Evolutionary conservation across 1,140 invertebrate species (phyloP).

Genomic region (Caenorhabditis tropicalis): DNA sequence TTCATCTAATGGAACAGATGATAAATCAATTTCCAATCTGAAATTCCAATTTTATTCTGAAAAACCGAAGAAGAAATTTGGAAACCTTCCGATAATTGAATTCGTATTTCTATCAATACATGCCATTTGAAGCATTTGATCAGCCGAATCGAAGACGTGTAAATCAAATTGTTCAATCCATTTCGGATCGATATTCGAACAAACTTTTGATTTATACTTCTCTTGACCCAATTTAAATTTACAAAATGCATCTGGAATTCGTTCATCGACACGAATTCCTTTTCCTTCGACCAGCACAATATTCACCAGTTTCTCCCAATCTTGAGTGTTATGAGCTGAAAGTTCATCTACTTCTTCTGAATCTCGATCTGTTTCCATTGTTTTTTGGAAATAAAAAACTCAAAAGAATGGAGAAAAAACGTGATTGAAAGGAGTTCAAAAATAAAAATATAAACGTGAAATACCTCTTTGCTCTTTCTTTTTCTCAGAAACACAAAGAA

Average conservation of each 20-base stretch:
- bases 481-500: conserved; percentile 59
- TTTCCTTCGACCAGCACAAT: conserved; percentile 93
- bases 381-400: too few relatives aligned
- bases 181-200: conserved; percentile 79
- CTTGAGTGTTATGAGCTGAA: conserved; percentile 75
- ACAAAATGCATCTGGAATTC: conserved; percentile 90
- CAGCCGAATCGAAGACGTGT: conserved; percentile 89
- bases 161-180: conserved; percentile 98
- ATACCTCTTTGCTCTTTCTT: conserved; percentile 56
- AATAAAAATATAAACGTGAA: not conserved
- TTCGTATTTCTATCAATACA: conserved; percentile 88
- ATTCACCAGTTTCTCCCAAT: conserved; percentile 93
- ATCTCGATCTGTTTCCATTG: too few relatives aligned
- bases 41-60: conserved; percentile 47
- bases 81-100: conserved; percentile 84
- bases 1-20: conserved; percentile 83
- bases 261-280: conserved; percentile 85
- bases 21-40: conserved; percentile 86
- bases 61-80: conserved; percentile 56
- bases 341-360: too few relatives aligned
- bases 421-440: not conserved
- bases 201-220: conserved; percentile 95
- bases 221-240: conserved; percentile 96
- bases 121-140: conserved; percentile 85
- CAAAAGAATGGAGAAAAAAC: too few relatives aligned